phyloP scores from a whole-genome alignment of 2,888 invertebrate species.

The Linnaemya vulpina region DNA sequence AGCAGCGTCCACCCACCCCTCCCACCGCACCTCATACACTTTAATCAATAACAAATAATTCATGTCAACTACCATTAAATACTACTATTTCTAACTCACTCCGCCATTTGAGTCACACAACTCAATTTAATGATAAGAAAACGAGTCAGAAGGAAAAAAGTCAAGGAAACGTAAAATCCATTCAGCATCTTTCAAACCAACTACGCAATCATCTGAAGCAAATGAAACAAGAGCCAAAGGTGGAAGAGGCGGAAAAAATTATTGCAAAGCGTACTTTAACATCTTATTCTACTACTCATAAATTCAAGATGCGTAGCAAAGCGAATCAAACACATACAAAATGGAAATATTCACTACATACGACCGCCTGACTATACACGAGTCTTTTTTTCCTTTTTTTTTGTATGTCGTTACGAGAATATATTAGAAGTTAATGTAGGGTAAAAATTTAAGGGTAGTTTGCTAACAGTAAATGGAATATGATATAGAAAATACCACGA shows the following conservation, averaged over 20 bases:
- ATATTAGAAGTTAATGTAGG: slow-evolving; percentile 62
- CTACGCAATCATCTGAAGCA: slow-evolving; percentile 52
- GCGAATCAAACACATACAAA: slow-evolving; percentile 17
- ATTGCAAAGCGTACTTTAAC: slow-evolving; percentile 54
- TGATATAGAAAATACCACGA: slow-evolving; percentile 55
- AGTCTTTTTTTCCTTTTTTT: too few species aligned
- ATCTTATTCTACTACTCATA: slow-evolving; percentile 62
- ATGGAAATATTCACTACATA: slow-evolving; percentile 11
- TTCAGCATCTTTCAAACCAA: neutral
- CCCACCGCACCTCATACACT: neutral
- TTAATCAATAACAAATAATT: slow-evolving; percentile 52
- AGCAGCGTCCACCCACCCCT: too few species aligned
- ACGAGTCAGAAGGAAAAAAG: too few species aligned
- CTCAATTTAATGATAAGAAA: slow-evolving; percentile 62
- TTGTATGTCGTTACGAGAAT: neutral
- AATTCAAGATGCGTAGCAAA: slow-evolving; percentile 70
- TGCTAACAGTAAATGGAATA: neutral
- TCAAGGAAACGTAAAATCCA: slow-evolving; percentile 32
- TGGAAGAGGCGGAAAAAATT: slow-evolving; percentile 18
- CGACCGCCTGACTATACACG: slow-evolving; percentile 11
- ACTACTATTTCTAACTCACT: slow-evolving; percentile 19
- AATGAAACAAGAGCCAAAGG: slow-evolving; percentile 17
- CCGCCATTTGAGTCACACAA: slow-evolving; percentile 15
- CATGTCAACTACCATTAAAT: slow-evolving; percentile 43
- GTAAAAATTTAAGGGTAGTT: slow-evolving; percentile 43